A percentile compares a stretch with the other conserved stretches of the same genome.
Evolutionary conservation across 2,113 vertebrate genomes (phyloP).

Genomic region (Notechis scutatus): DNA sequence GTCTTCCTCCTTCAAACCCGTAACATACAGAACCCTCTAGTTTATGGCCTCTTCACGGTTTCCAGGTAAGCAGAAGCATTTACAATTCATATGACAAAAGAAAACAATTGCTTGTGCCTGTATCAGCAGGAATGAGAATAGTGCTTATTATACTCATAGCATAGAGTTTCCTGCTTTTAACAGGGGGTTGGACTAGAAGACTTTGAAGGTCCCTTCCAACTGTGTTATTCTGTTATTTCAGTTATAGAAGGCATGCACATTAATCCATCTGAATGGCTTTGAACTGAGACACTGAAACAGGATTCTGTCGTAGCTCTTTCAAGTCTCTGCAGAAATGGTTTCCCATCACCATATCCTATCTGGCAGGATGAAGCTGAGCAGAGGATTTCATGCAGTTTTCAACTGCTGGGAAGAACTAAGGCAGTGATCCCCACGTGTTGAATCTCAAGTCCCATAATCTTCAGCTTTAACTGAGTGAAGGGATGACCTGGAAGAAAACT

Average conservation of each 20-base stretch:
- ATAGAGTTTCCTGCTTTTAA: not conserved
- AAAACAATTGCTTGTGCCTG: not conserved
- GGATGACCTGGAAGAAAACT: not conserved
- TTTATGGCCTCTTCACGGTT: slow-evolving; percentile 83
- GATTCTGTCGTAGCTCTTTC: not conserved
- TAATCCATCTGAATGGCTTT: not conserved
- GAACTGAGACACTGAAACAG: not conserved
- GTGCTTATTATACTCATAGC: not conserved
- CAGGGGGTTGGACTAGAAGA: not conserved
- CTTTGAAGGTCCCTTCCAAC: not conserved
- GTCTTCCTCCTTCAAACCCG: slow-evolving; percentile 80
- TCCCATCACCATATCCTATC: not conserved
- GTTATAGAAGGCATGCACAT: not conserved
- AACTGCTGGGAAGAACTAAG: not conserved
- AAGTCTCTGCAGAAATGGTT: not conserved
- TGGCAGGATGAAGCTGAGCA: not conserved
- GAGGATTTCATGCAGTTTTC: not conserved
- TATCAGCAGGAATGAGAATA: not conserved
- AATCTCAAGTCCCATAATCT: not conserved
- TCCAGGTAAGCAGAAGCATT: slow-evolving; percentile 72
- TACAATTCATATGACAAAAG: not conserved
- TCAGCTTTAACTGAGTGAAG: not conserved
- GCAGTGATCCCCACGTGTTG: not conserved
- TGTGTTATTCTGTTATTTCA: not conserved
- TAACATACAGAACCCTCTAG: slow-evolving; percentile 76